Base-by-base conservation (phyloP, 2,888 invertebrate genomes). In the Eledone cirrhosa region DNA sequence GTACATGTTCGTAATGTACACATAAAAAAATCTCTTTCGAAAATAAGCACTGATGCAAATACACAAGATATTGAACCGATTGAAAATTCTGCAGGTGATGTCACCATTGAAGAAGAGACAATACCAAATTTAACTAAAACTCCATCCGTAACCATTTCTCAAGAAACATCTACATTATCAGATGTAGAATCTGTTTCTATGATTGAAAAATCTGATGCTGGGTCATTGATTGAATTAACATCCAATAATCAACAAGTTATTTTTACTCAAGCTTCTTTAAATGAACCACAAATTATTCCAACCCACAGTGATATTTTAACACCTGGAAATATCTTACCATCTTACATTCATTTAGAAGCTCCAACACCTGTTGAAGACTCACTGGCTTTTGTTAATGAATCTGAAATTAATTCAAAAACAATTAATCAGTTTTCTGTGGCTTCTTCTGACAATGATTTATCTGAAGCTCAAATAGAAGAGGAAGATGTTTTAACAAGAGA, bases 1-100 rank as follows among this genome's bases (percentile, higher is more conserved):
- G 47, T 69, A 8, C 88, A 88, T 82, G 85, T 88, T 16, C 85
- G 84, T 29, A 78, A 78, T n/a, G 81, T 80, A 2, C 87, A 87
- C 77, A 80, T 84, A n/a, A 74, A 80, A 63, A 75, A 47, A 27
- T 78, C 53, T 72, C 29, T 7, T 29, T 67, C 29, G 11, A 24
- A 29, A 67, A 7, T 33, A 4, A 31, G 29, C 19, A 33, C 41
- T 14, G 48, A 48, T 48, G n/a, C 77, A 41, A 22, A 41, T 16
- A 24, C 48, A 13, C 31, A 16, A 8, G 48, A 24, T 16, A 19
- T 48, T 53, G 48, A 77, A 48, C 48, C 27, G 24, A 14, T 27
- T 47, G 77, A 48, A 31, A 53, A 47, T 4, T 53, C 24, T 77
- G n/a, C 48, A 14, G 3, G 29, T 2, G 31, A 47, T 24, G 48